Evolutionary conservation across 2,113 vertebrate genomes (phyloP).

Genomic region (Datnioides undecimradiatus): DNA sequence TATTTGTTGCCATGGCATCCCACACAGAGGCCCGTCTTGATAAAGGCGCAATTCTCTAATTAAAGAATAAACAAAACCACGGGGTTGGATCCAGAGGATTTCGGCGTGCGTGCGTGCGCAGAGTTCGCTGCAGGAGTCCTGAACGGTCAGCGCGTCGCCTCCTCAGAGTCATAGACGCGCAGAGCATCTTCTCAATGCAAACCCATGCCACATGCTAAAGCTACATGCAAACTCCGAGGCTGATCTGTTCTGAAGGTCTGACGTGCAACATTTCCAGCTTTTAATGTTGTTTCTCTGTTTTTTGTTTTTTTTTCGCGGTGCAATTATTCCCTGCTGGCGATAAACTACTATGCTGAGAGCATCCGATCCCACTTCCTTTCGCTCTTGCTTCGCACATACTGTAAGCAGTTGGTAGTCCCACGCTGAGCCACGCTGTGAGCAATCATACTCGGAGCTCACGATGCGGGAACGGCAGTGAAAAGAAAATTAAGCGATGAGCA

Average conservation of each 20-base stretch:
- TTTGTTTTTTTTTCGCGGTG: neutral
- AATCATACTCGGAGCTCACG: neutral
- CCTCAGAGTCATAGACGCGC: neutral
- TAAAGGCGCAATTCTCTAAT: conserved; percentile 31
- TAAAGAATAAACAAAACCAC: conserved; percentile 32
- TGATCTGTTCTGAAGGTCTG: neutral
- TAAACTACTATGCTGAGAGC: neutral
- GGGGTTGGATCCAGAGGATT: neutral
- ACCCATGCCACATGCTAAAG: neutral
- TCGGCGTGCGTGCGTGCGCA: neutral
- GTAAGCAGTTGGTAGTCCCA: neutral
- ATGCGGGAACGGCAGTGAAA: neutral
- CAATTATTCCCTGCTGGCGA: neutral
- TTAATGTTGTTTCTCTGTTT: neutral
- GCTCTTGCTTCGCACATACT: too few species aligned
- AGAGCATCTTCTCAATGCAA: neutral
- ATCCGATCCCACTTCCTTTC: neutral
- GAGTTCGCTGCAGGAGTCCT: neutral
- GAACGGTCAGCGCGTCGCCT: neutral
- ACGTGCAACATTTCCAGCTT: neutral
- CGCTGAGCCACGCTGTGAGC: conserved; percentile 1
- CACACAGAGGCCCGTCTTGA: conserved; percentile 20
- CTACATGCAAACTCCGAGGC: neutral
- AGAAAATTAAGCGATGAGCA: neutral
- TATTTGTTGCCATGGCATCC: conserved; percentile 45